Evolutionary conservation across 1,140 invertebrate species (phyloP).

Genomic region (Tetragnatha versicolor): DNA sequence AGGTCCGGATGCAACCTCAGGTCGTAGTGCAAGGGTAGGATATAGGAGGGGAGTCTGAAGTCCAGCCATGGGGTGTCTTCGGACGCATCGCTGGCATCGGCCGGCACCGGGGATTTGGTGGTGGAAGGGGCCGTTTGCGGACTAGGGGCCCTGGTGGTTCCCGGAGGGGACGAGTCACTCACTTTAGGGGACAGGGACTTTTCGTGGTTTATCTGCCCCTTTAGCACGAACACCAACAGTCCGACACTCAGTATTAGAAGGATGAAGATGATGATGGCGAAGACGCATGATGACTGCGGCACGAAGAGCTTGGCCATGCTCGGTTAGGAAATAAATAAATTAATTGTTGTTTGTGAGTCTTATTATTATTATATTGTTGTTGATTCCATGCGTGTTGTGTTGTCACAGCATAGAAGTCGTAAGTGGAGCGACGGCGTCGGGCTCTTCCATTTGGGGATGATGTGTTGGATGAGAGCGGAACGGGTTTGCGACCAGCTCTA

Average conservation of each 20-base stretch:
- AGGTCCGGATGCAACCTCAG: slow-evolving; percentile 78
- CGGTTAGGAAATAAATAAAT: not conserved
- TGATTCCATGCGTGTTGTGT: too few relatives aligned
- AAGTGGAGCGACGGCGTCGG: too few relatives aligned
- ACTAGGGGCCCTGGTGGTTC: not conserved
- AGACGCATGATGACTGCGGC: not conserved
- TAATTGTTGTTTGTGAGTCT: too few relatives aligned
- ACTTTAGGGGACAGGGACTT: not conserved
- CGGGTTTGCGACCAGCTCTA: not conserved
- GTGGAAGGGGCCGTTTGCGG: not conserved
- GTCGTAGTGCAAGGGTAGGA: slow-evolving; percentile 78
- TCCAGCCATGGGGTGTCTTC: slow-evolving; percentile 55
- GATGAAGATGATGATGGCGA: slow-evolving; percentile 7
- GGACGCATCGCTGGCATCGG: not conserved
- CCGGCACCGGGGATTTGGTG: not conserved
- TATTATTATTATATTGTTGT: too few relatives aligned
- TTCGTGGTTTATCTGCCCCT: slow-evolving; percentile 31
- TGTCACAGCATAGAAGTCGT: too few relatives aligned
- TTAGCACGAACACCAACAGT: slow-evolving; percentile 21
- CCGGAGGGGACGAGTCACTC: not conserved
- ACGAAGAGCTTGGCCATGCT: slow-evolving; percentile 29
- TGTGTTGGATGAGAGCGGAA: not conserved
- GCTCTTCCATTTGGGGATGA: not conserved
- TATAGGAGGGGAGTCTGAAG: slow-evolving; percentile 70
- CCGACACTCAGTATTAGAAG: slow-evolving; percentile 15